Base-by-base conservation (phyloP, 2,888 invertebrate species). In the Oligia fasciuncula region DNA sequence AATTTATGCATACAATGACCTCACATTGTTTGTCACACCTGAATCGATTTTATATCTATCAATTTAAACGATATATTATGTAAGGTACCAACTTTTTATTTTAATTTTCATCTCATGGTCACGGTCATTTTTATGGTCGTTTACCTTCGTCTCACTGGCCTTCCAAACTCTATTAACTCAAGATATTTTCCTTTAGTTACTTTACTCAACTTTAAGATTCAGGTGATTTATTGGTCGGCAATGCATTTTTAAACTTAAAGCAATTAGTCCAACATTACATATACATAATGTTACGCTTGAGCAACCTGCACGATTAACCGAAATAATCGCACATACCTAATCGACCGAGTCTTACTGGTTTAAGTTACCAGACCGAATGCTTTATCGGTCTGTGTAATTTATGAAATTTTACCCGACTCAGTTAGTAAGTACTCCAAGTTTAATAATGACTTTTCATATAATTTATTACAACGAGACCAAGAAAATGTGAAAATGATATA, bases 101-200 rank as follows among this genome's bases (percentile, higher is more conserved):
- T 75, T 73, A 81, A 79, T 54, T 62, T n/a, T 63, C 67, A 83
- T 86, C 71, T 88, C 83, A 81, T 77, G 83, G 81, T 89, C 89
- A 89, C 8, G 85, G 89, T 78, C 82, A 85, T 80, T 70, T 79
- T 78, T 85, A 85, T 89, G 83, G 80, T 69, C 73, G 88, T 87
- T 88, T 83, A 80, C 83, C 80, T 84, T 83, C 80, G 69, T 69
- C 40, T 17, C 14, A 49, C 74, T 81, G 74, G 66, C 76, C 85
- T 84, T 76, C 74, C 68, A 1, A 77, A 69, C 40, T 70, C 4
- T 63, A 63, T 17, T 49, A 40, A 75, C 23, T 62, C 29, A 66
- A 63, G 23, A 46, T 62, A 65, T 60, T 76, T 79, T 65, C 40
- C 67, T 77, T 67, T 67, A 40, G 71, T 63, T 51, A 13, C 11